Conservation (phyloP, 1,140 invertebrate genomes). For the Calliphora vicina region DNA sequence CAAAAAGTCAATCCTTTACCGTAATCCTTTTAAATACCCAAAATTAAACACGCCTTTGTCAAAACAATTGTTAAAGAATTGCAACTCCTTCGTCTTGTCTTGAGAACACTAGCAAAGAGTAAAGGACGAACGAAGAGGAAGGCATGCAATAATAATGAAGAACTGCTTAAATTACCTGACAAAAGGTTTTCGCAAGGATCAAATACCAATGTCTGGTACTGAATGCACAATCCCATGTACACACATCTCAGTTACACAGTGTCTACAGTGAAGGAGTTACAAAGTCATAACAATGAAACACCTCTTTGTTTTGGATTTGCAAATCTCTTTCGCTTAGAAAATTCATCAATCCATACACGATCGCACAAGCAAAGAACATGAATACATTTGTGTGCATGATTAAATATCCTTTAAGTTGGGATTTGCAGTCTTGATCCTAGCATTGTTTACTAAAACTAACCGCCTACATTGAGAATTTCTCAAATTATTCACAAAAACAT, state of each 20-base stretch:
- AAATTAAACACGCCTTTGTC: constrained; percentile 61
- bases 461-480: constrained; percentile 42
- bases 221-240: constrained; percentile 49
- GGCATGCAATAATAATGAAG: neutral
- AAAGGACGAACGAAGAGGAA: constrained; percentile 43
- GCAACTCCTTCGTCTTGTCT: constrained; percentile 42
- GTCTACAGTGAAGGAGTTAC: constrained; percentile 53
- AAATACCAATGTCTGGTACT: constrained; percentile 18
- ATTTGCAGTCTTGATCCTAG: constrained; percentile 9
- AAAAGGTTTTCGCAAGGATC: constrained; percentile 11
- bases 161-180: neutral
- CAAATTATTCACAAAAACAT: constrained; percentile 47
- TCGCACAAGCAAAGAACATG: no score
- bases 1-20: constrained; percentile 61
- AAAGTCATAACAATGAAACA: constrained; percentile 62
- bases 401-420: neutral
- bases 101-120: constrained; percentile 26
- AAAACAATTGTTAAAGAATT: constrained; percentile 48
- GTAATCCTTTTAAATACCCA: constrained; percentile 62
- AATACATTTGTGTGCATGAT: neutral
- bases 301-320: constrained; percentile 49
- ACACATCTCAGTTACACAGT: neutral
- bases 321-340: neutral
- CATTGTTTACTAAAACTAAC: constrained; percentile 42
- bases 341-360: neutral